These are phyloP conservation scores for Sinhomidia bicolor DNA, from an alignment of 2,888 invertebrate genomes.

Conservation along the genomic window DNA sequence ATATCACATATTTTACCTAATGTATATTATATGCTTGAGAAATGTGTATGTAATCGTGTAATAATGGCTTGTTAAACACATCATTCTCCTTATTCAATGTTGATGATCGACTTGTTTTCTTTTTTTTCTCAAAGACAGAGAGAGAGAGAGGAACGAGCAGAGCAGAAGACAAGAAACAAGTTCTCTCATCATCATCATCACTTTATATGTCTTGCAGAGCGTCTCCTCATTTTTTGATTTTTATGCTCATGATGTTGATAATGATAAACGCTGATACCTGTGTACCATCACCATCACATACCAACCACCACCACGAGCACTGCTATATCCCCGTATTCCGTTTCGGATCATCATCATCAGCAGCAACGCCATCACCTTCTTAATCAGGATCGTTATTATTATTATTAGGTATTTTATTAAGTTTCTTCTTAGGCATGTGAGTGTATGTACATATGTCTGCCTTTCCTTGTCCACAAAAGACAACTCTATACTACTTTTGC, in stretches of 20 bases:
- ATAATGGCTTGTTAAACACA: constrained; percentile 73
- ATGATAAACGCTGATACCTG: neutral
- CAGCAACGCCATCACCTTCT: too few relatives aligned
- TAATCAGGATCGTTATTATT: constrained; percentile 3
- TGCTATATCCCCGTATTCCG: neutral
- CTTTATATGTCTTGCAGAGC: neutral
- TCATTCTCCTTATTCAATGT: constrained; percentile 60
- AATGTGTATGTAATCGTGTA: constrained; percentile 59
- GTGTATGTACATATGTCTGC: too few relatives aligned
- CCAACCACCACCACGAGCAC: too few relatives aligned
- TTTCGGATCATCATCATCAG: constrained; percentile 26
- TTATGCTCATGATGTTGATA: neutral
- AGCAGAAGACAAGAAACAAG: constrained; percentile 57
- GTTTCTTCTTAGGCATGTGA: neutral
- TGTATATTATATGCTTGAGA: constrained; percentile 38
- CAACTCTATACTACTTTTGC: neutral
- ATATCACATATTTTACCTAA: constrained; percentile 9
- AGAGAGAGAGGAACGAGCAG: too few relatives aligned
- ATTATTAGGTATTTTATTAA: constrained; percentile 43
- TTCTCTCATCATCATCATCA: constrained; percentile 42
- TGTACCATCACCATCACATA: neutral
- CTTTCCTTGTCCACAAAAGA: too few relatives aligned
- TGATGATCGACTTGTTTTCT: constrained; percentile 67
- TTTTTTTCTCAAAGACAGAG: constrained; percentile 27
- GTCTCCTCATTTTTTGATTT: constrained; percentile 9